Conservation (phyloP, 2,797 vertebrate species). For the Schizothorax lantsangensis region DNA sequence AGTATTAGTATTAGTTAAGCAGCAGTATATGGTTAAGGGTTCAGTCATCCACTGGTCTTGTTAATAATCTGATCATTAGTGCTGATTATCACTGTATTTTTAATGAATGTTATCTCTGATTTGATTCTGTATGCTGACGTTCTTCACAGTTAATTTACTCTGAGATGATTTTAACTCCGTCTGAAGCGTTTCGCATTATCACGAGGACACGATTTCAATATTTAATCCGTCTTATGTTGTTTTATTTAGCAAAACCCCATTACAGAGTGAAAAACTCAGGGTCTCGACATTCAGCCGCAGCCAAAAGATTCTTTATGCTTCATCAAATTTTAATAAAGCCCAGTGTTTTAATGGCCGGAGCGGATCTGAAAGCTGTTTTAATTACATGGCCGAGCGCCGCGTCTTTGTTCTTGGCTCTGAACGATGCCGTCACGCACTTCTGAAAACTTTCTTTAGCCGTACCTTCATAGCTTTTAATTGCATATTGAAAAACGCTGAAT, state of each 20-base stretch:
- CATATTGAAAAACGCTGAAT: neutral
- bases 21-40: too few relatives aligned
- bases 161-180: neutral
- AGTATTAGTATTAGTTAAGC: too few relatives aligned
- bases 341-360: conserved; percentile 36
- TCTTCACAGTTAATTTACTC: neutral
- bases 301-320: conserved; percentile 22
- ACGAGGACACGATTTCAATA: neutral
- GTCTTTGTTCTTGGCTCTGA: conserved; percentile 4
- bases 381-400: conserved; percentile 16
- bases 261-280: neutral
- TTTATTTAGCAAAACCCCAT: conserved; percentile 32
- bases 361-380: conserved; percentile 30
- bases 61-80: too few relatives aligned
- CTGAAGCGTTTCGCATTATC: too few relatives aligned
- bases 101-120: neutral
- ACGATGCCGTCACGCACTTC: conserved; percentile 10
- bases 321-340: conserved; percentile 28
- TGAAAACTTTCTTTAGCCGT: neutral
- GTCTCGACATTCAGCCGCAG: neutral
- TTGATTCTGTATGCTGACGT: neutral
- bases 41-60: too few relatives aligned
- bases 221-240: conserved; percentile 9
- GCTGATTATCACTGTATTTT: too few relatives aligned
- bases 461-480: conserved; percentile 2